Base-by-base conservation (phyloP, 1,140 invertebrate species). In the Drosophila pseudoobscura region DNA sequence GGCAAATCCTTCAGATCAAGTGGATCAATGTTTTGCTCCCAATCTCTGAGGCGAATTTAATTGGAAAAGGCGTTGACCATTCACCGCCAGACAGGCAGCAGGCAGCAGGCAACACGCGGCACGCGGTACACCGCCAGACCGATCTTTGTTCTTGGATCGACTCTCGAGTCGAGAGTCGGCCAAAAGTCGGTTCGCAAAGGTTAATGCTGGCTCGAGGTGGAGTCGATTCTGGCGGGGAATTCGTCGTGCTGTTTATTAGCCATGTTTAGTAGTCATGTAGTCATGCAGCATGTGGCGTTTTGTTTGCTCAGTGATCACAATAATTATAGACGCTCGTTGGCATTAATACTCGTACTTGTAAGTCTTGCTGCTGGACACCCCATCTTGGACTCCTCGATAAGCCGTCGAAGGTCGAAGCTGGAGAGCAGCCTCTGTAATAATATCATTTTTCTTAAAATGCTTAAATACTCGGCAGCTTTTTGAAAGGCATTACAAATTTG, bases 31-130 rank as follows among this genome's bases (percentile, higher is more conserved):
- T 47, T 41, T 31, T 69, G 71, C 57, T 46, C 71, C 71, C 77
- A 75, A 80, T 80, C 54, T 45, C 22, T 66, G 59, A 43, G 49
- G 46, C 66, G 58, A 59, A 53, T 64, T 79, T 59, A 79, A 75
- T 79, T 72, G 49, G 63, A 72, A 80, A 62, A 80, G 78, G 78
- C 78, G 78, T 80, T 45, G 59, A 35, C 58, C 50, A 49, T 49
- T 69, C 62, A 49, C 54, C 53, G 54, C 9, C 35, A 31, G 46
- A 62, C 35, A 57, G 55, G n/a, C n/a, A 44, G 41, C 24, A 43
- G 24, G 24, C 24, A 26, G 1, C 13, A n/a, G n/a, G n/a, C n/a
- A n/a, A n/a, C n/a, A n/a, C n/a, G n/a, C n/a, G n/a, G n/a, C n/a
- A n/a, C 13, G 9, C 35, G 4, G 11, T 3, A 11, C 9, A 1